phyloP scores from a whole-genome alignment of 2,113 vertebrate genomes.

The Orcinus orca region DNA sequence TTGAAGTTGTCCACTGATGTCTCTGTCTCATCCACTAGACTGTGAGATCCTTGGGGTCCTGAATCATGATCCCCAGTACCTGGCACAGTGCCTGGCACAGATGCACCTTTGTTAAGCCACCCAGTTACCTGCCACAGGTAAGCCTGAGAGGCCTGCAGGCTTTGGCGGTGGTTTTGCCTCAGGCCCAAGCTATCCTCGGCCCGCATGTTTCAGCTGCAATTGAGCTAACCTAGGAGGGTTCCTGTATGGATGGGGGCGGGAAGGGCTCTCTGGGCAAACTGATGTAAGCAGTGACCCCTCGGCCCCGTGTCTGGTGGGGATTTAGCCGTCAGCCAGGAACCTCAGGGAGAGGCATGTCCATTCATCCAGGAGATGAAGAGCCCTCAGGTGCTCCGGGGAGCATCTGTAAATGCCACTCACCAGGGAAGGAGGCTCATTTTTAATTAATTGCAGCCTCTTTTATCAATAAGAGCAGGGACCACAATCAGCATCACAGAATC shows the following conservation, averaged over 20 bases:
- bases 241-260: background rate
- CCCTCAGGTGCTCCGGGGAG: background rate
- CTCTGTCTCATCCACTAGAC: background rate
- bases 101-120: background rate
- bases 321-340: background rate
- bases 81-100: background rate
- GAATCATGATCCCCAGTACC: background rate
- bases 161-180: background rate
- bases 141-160: background rate
- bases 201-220: background rate
- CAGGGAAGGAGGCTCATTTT: slow-evolving; percentile 68
- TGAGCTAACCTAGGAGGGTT: background rate
- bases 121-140: background rate
- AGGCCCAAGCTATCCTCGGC: background rate
- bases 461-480: slow-evolving; percentile 76
- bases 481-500: slow-evolving; percentile 68
- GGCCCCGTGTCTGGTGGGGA: background rate
- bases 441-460: slow-evolving; percentile 81
- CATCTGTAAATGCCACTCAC: slow-evolving; percentile 51
- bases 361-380: background rate
- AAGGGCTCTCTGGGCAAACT: background rate
- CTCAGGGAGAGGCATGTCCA: background rate
- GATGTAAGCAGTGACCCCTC: background rate
- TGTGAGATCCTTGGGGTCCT: background rate
- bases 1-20: background rate